A percentile compares a stretch with the other conserved stretches of the same genome.
These are phyloP conservation scores for Octopus sinensis DNA, from an alignment of 1,140 invertebrate species.

Conservation along the genomic window DNA sequence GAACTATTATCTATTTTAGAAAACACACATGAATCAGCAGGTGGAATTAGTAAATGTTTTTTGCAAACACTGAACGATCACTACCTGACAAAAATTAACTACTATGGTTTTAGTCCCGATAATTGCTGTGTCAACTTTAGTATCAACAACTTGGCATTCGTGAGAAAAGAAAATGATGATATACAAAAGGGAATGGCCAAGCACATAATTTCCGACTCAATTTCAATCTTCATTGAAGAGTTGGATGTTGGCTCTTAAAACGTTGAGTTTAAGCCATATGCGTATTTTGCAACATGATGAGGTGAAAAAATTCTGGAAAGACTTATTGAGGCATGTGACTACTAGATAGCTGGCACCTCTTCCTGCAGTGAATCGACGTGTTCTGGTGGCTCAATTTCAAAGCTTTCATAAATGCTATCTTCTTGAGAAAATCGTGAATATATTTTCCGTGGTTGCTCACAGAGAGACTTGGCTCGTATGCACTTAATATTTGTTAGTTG, in stretches of 20 bases:
- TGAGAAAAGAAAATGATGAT: background rate
- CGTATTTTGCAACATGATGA: constrained; percentile 5
- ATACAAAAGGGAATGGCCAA: background rate
- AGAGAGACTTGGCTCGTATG: background rate
- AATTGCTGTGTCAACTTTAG: constrained; percentile 5
- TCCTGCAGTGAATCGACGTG: constrained; percentile 1
- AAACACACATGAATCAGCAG: background rate
- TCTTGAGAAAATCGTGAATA: background rate
- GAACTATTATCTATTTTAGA: background rate
- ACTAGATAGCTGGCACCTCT: background rate
- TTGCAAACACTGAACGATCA: background rate
- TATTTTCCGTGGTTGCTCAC: background rate
- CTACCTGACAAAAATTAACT: background rate
- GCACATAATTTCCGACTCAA: background rate
- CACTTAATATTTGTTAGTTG: background rate
- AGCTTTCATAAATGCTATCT: background rate
- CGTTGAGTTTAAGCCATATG: constrained; percentile 7
- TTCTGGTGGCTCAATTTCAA: background rate
- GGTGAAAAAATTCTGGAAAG: background rate
- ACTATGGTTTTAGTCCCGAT: background rate
- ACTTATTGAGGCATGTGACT: background rate
- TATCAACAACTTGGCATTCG: background rate
- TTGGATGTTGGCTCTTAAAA: background rate
- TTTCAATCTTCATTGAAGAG: background rate
- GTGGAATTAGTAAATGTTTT: background rate